Conservation (phyloP, 2,888 invertebrate species). For the Lasius fuliginosus region DNA sequence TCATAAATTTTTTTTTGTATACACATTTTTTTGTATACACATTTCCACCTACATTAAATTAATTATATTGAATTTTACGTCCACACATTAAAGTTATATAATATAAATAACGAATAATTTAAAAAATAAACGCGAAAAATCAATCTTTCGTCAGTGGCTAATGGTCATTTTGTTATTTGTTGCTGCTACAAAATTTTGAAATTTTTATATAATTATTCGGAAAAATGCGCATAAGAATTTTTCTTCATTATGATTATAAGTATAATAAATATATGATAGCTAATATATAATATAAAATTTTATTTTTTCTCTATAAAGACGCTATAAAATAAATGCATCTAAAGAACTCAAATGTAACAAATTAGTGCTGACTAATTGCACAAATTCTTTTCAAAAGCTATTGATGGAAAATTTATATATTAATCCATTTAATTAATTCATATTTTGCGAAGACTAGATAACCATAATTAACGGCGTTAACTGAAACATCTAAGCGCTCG, state of each 20-base stretch:
- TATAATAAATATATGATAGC: neutral
- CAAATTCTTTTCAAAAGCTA: neutral
- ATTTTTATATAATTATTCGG: neutral
- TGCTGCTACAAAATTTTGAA: neutral
- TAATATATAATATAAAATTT: neutral
- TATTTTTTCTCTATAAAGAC: neutral
- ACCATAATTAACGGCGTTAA: neutral
- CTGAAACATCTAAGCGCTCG: neutral
- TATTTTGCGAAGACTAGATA: constrained; percentile 38
- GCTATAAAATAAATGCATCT: neutral
- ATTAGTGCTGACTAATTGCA: neutral
- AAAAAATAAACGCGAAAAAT: neutral
- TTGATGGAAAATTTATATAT: neutral
- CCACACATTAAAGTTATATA: neutral
- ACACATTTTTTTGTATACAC: neutral
- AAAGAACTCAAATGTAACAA: neutral
- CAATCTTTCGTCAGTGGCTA: neutral
- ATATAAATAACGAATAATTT: neutral
- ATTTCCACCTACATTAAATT: no score
- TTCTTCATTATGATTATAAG: neutral
- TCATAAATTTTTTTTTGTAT: neutral
- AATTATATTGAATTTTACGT: neutral
- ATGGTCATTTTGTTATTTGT: neutral
- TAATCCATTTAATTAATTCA: constrained; percentile 3
- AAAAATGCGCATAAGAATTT: neutral